Percentiles rank a stretch among this genome's conserved stretches.
These are phyloP conservation scores for Podargus strigoides DNA, from an alignment of 2,797 vertebrate species.

Conservation along the genomic window DNA sequence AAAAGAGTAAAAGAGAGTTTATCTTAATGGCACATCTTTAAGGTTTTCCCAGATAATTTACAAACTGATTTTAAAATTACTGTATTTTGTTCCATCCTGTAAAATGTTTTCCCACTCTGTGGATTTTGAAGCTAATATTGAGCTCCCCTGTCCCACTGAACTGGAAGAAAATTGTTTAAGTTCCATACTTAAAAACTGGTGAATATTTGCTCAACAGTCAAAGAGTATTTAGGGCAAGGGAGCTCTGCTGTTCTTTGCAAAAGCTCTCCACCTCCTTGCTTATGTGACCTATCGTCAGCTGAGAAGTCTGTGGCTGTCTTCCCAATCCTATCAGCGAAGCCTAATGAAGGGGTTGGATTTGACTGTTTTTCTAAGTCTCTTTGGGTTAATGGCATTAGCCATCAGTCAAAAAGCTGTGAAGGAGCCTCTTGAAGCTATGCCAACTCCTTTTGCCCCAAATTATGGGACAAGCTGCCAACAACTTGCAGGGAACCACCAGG, in stretches of 20 bases:
- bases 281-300: not conserved
- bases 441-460: not conserved
- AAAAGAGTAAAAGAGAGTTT: not conserved
- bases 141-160: not conserved
- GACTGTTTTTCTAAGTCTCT: not conserved
- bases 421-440: not conserved
- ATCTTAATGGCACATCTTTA: not conserved
- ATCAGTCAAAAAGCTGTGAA: not conserved
- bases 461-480: not conserved
- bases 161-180: not conserved
- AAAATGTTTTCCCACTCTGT: rapidly evolving
- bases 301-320: not conserved
- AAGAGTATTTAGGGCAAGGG: not conserved
- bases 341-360: not conserved
- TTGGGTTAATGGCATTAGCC: not conserved
- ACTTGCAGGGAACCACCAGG: not conserved
- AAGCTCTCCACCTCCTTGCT: not conserved
- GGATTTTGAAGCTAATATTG: not conserved
- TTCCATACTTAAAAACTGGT: not conserved
- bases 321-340: not conserved
- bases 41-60: not conserved
- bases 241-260: not conserved
- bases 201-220: not conserved
- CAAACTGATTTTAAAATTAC: not conserved
- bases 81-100: not conserved